These are phyloP conservation scores for Pseudoips prasinana DNA, from an alignment of 2,888 invertebrate species.

Conservation along the genomic window DNA sequence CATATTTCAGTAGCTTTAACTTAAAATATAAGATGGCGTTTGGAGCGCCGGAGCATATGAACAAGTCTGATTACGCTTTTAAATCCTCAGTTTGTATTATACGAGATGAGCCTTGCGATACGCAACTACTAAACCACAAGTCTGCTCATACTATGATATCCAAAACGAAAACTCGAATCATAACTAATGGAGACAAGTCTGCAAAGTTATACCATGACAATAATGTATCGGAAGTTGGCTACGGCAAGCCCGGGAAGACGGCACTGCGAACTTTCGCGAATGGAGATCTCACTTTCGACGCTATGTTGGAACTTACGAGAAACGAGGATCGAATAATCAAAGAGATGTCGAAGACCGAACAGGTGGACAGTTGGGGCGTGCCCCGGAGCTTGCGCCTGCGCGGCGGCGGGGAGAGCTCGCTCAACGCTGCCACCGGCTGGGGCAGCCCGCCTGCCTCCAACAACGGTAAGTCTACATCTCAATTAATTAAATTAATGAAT, in stretches of 20 bases:
- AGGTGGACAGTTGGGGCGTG: slow-evolving; percentile 81
- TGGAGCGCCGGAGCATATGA: slow-evolving; percentile 79
- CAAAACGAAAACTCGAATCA: slow-evolving; percentile 71
- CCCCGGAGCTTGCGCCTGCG: slow-evolving; percentile 84
- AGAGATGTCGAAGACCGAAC: slow-evolving; percentile 43
- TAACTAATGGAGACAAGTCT: slow-evolving; percentile 60
- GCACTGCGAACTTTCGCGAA: slow-evolving; percentile 65
- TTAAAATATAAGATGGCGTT: slow-evolving; percentile 82
- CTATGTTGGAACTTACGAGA: slow-evolving; percentile 66
- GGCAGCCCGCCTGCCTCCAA: slow-evolving; percentile 88
- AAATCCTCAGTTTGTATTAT: slow-evolving; percentile 82
- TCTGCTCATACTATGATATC: slow-evolving; percentile 68
- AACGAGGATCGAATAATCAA: slow-evolving; percentile 56
- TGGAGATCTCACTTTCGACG: slow-evolving; percentile 76
- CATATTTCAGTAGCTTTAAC: slow-evolving; percentile 83
- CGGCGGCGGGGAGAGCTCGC: slow-evolving; percentile 91
- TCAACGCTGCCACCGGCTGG: slow-evolving; percentile 90
- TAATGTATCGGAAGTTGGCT: slow-evolving; percentile 61
- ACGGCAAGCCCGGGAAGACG: slow-evolving; percentile 44
- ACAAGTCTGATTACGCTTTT: slow-evolving; percentile 84
- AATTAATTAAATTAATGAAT: no score
- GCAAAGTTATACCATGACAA: slow-evolving; percentile 74
- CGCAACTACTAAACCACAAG: slow-evolving; percentile 69
- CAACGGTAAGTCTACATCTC: slow-evolving; percentile 71
- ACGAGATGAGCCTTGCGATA: slow-evolving; percentile 77